Evolutionary conservation across 2,113 vertebrate species (phyloP).

Genomic region (Atlantisia rogersi): DNA sequence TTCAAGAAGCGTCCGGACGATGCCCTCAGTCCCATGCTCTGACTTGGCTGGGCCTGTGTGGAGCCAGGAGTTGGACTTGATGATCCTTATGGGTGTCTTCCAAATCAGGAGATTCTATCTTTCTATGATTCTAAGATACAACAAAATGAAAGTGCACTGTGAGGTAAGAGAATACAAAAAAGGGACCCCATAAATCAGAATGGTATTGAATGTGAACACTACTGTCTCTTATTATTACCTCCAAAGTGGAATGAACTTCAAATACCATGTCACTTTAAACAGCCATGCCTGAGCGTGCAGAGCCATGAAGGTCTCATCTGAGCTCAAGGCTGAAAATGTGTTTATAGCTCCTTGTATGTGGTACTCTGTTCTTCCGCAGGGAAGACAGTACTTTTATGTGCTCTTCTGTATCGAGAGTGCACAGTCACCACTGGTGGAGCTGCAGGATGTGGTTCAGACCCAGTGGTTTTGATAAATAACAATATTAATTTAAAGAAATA

Average conservation of each 20-base stretch:
- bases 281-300: neutral
- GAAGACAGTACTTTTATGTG: rapidly evolving
- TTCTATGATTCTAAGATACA: neutral
- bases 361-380: neutral
- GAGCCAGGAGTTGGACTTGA: too few species aligned
- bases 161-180: neutral
- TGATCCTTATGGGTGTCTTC: too few species aligned
- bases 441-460: neutral
- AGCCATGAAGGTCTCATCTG: neutral
- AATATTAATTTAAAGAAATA: neutral
- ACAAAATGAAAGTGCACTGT: neutral
- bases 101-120: too few species aligned
- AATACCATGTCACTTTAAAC: neutral
- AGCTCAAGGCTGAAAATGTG: neutral
- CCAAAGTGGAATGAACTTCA: neutral
- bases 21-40: too few species aligned
- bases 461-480: neutral
- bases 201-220: neutral
- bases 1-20: too few species aligned
- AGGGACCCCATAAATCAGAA: neutral
- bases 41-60: too few species aligned
- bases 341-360: neutral
- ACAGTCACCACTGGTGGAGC: neutral
- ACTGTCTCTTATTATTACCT: neutral
- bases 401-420: neutral